Evolutionary conservation across 2,113 vertebrate species (phyloP).

Genomic region (Myanophis thanlyinensis): DNA sequence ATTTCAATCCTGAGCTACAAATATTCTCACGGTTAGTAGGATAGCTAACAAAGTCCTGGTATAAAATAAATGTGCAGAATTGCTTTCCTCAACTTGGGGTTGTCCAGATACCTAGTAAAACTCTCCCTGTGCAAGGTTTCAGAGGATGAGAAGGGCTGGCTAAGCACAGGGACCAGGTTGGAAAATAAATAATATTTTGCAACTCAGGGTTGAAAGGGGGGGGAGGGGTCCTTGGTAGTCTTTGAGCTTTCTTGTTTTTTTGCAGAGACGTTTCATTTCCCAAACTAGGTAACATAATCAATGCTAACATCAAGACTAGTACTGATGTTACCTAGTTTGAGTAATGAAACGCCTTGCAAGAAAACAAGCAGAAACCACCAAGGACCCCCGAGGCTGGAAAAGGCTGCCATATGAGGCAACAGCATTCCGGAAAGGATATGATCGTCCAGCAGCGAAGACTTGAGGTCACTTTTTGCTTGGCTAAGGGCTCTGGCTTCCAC

Average conservation of each 20-base stretch:
- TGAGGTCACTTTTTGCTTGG: neutral
- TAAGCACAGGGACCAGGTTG: neutral
- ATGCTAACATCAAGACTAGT: too few relatives aligned
- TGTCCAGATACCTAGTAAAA: neutral
- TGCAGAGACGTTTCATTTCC: neutral
- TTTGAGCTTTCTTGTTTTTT: neutral
- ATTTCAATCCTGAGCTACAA: neutral
- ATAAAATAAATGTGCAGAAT: neutral
- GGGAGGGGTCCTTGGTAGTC: neutral
- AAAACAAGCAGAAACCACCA: neutral
- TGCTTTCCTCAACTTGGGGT: neutral
- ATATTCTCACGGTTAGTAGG: neutral
- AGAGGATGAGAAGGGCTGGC: neutral
- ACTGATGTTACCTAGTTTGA: neutral
- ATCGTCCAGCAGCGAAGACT: neutral
- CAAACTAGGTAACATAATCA: too few relatives aligned
- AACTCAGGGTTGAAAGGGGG: neutral
- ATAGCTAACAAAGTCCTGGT: neutral
- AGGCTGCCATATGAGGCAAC: neutral
- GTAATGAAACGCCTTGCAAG: neutral
- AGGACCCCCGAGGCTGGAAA: neutral
- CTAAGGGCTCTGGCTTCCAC: neutral
- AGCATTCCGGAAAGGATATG: neutral
- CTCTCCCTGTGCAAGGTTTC: neutral
- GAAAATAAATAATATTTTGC: neutral